Conservation (phyloP, 1,140 invertebrate genomes). For the Protaetia brevitarsis region DNA sequence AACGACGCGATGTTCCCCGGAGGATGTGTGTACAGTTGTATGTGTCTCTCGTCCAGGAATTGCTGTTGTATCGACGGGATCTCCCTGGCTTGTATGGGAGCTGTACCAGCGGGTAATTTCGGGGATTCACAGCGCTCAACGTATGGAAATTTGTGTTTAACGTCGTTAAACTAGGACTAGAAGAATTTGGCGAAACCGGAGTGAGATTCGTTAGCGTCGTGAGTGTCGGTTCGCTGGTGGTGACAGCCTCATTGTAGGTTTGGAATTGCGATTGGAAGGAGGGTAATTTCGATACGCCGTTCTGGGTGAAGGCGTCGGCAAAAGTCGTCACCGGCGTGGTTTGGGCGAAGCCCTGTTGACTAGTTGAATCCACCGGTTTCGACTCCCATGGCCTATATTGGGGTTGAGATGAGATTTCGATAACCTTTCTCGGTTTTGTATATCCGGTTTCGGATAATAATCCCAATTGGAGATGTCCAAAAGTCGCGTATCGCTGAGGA, state of each 20-base stretch:
- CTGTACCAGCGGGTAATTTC: constrained; percentile 72
- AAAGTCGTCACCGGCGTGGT: constrained; percentile 49
- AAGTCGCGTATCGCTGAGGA: constrained; percentile 60
- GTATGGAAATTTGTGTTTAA: constrained; percentile 73
- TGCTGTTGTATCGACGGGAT: constrained; percentile 71
- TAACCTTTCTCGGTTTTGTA: constrained; percentile 54
- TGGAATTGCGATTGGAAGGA: constrained; percentile 81
- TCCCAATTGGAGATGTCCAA: constrained; percentile 72
- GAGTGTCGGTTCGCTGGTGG: constrained; percentile 53
- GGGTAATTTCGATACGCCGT: constrained; percentile 63
- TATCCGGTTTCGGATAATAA: constrained; percentile 63
- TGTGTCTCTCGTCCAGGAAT: constrained; percentile 77
- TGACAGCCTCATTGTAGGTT: constrained; percentile 59
- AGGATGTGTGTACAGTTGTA: constrained; percentile 69
- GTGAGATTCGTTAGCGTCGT: constrained; percentile 67
- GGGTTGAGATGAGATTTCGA: constrained; percentile 57
- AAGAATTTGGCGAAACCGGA: constrained; percentile 69
- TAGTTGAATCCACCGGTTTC: constrained; percentile 59
- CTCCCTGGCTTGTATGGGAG: constrained; percentile 73
- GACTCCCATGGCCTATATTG: constrained; percentile 84
- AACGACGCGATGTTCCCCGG: constrained; percentile 52
- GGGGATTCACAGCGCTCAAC: constrained; percentile 60
- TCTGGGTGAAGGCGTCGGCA: constrained; percentile 48
- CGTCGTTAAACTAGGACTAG: constrained; percentile 58
- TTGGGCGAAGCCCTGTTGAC: constrained; percentile 55